Evolutionary conservation across 2,113 vertebrate species (phyloP).

Genomic region (Asarcornis scutulata): DNA sequence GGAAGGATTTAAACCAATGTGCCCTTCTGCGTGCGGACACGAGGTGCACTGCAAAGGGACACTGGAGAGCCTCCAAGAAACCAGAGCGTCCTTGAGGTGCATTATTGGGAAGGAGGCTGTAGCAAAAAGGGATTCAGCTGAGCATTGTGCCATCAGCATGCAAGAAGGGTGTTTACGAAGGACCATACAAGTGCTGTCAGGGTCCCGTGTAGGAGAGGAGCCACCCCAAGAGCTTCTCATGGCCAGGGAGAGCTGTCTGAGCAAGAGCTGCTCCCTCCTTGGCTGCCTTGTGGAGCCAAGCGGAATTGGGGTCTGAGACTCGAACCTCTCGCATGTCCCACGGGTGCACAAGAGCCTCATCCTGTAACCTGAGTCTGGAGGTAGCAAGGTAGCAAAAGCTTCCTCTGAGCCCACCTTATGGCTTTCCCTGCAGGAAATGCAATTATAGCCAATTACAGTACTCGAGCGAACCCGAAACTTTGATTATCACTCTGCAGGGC

Average conservation of each 20-base stretch:
- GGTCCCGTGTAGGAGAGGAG: neutral
- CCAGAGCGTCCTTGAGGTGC: rapidly evolving
- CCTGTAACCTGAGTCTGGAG: neutral
- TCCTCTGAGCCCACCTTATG: neutral
- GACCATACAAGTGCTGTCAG: neutral
- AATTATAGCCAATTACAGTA: neutral
- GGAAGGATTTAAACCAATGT: neutral
- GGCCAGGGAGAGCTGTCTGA: neutral
- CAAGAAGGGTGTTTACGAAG: rapidly evolving
- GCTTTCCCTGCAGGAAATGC: neutral
- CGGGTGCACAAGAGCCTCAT: neutral
- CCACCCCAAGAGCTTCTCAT: neutral
- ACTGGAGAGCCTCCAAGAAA: neutral
- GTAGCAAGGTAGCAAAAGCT: neutral
- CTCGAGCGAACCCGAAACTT: neutral
- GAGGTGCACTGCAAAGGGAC: neutral
- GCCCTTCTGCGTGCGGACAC: neutral
- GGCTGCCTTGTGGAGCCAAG: neutral
- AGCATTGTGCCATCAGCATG: neutral
- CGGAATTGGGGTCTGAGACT: neutral
- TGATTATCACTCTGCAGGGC: neutral
- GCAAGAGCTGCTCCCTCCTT: neutral
- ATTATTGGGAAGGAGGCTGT: neutral
- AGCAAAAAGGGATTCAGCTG: neutral
- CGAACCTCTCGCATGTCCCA: rapidly evolving